Percentiles rank a stretch among this genome's conserved stretches.
These are phyloP conservation scores for Artibeus jamaicensis DNA, from an alignment of 2,797 vertebrate genomes.

Conservation along the genomic window DNA sequence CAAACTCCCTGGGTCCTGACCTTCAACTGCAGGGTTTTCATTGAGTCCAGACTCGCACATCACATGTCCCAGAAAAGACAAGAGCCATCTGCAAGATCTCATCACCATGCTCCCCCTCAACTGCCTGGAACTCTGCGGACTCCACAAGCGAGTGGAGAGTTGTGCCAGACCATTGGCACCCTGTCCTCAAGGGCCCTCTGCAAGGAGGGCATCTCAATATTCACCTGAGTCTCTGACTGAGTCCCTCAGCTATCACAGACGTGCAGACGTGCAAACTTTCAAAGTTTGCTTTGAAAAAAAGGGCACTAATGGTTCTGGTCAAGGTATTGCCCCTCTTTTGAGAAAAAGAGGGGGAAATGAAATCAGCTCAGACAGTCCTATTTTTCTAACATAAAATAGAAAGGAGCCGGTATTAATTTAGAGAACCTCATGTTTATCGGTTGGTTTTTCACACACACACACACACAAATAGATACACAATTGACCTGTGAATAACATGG, in stretches of 20 bases:
- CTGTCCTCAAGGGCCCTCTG: constrained; percentile 6
- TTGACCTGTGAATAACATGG: neutral
- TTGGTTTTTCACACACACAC: neutral
- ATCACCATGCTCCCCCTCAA: neutral
- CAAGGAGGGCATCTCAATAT: neutral
- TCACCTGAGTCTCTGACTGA: neutral
- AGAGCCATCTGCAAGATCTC: neutral
- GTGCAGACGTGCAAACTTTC: too few species aligned
- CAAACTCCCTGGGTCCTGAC: constrained; percentile 50
- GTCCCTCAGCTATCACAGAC: neutral
- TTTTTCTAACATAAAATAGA: neutral
- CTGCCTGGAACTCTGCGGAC: neutral
- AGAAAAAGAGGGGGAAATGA: neutral
- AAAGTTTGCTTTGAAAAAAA: constrained; percentile 21
- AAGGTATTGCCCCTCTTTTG: neutral
- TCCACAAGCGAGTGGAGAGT: neutral
- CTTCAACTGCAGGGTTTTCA: constrained; percentile 58
- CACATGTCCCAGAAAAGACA: constrained; percentile 33
- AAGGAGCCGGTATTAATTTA: neutral
- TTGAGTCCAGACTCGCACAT: constrained; percentile 55
- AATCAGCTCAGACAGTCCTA: neutral
- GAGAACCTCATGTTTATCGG: neutral
- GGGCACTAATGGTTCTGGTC: neutral
- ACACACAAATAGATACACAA: neutral
- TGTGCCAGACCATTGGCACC: constrained; percentile 43